Evolutionary conservation across 1,140 invertebrate genomes (phyloP).

Genomic region (Onthophagus taurus): DNA sequence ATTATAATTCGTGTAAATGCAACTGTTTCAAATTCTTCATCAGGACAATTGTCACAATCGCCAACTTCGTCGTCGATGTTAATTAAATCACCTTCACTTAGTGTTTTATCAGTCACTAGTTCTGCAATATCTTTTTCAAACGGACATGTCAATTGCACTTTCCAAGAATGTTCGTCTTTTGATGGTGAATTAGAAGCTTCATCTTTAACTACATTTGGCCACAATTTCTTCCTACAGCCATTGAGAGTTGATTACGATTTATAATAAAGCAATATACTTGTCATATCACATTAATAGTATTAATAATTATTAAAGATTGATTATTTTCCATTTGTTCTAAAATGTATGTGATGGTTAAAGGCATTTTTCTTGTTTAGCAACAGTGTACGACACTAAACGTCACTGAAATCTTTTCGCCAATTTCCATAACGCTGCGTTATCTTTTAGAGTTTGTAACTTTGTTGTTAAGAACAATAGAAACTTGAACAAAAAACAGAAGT

Average conservation of each 20-base stretch:
- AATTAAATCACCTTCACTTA: not conserved
- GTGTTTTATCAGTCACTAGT: not conserved
- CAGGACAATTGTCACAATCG: not conserved
- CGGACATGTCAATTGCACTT: not conserved
- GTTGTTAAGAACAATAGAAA: no score
- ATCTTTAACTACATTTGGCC: no score
- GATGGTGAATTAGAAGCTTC: not conserved
- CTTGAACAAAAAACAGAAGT: no score
- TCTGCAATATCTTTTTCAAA: not conserved
- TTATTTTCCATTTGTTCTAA: no score
- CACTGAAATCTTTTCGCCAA: no score
- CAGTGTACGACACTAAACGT: no score
- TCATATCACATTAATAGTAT: no score
- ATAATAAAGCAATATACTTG: not conserved
- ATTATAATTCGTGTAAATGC: not conserved
- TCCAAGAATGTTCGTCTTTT: not conserved
- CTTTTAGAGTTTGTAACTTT: no score
- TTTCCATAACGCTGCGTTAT: no score
- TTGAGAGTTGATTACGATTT: not conserved
- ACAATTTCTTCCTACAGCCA: not conserved
- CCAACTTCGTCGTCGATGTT: not conserved
- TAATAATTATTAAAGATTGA: no score
- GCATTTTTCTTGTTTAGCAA: no score
- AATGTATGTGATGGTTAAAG: no score
- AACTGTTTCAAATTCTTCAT: not conserved